Evolutionary conservation across 2,113 vertebrate genomes (phyloP), one percentile per base, ranked within the genome.

Genomic region (Onychostoma macrolepis): DNA sequence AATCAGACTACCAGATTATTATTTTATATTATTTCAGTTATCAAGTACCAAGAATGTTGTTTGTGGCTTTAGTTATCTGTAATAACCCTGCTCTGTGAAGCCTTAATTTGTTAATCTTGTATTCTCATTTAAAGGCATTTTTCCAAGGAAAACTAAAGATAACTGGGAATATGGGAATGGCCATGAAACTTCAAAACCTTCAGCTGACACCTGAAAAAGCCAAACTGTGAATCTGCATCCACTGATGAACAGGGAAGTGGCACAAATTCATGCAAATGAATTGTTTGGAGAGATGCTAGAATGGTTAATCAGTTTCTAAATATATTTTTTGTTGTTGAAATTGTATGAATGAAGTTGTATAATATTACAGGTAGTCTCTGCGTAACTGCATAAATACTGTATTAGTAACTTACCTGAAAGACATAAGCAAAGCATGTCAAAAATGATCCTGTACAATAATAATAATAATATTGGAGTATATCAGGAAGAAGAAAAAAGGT

Each of bases 141-240:
- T 97, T 98, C 91, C 96, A 97, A 94, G 97, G 98, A 21, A 98
- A 97, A 91, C 90, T 99, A 94, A 99, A 99, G 95, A 91, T 99
- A 84, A 86, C 94, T 86, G 98, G 98, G 65, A 98, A 97, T 93
- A 97, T 98, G 97, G 96, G 94, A 69, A 92, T 99, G 94, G 98
- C 97, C 72, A 96, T 99, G 98, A 99, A 99, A 92, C 95, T 99
- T 87, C 97, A 98, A 91, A 98, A 80, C 85, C 95, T 99, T 74
- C 97, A 98, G 87, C 92, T 98, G 69, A 91, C 95, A 82, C 93
- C 96, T 0, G 95, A 89, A 89, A 97, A 97, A 93, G 95, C 98
- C 90, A 98, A 97, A 92, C 95, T 99, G 93, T 99, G 95, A 99
- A 85, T 33, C 61, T 24, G 15, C 53, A 81, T 24, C 26, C 43